Conservation (phyloP, 2,797 vertebrate species). For the Delichon dasypus region DNA sequence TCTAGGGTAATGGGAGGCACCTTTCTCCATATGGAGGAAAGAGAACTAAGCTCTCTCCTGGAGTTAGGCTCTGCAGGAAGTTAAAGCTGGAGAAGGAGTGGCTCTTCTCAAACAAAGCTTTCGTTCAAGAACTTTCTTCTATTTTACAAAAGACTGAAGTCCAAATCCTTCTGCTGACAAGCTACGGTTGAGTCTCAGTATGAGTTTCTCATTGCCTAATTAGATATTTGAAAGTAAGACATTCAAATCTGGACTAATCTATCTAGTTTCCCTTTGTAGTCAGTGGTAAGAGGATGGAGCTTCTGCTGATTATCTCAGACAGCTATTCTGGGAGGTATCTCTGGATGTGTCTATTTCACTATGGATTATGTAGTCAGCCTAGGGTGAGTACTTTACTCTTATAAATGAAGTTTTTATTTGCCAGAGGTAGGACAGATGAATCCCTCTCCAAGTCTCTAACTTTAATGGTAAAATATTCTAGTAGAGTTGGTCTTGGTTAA, state of each 20-base stretch:
- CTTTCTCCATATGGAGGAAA: neutral
- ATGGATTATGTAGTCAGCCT: neutral
- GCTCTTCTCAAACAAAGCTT: neutral
- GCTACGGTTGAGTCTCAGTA: neutral
- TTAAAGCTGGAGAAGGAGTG: neutral
- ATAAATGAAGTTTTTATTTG: neutral
- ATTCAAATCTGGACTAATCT: neutral
- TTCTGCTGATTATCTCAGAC: neutral
- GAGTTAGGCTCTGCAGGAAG: neutral
- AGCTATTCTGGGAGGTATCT: neutral
- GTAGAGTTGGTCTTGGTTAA: neutral
- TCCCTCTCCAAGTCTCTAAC: neutral
- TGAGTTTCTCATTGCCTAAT: neutral
- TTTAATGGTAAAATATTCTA: neutral
- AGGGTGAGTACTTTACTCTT: neutral
- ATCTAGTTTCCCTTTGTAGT: neutral
- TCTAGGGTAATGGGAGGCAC: neutral
- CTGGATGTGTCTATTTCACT: neutral
- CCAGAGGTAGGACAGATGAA: neutral
- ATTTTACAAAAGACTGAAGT: neutral
- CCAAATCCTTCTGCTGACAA: neutral
- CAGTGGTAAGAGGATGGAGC: neutral
- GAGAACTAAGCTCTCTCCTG: neutral
- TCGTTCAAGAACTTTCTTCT: neutral
- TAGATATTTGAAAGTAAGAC: conserved; percentile 11